Percentiles rank a stretch among this genome's conserved stretches.
Conservation (phyloP, 2,888 invertebrate genomes). For the Scelioninae gen. 1 region DNA sequence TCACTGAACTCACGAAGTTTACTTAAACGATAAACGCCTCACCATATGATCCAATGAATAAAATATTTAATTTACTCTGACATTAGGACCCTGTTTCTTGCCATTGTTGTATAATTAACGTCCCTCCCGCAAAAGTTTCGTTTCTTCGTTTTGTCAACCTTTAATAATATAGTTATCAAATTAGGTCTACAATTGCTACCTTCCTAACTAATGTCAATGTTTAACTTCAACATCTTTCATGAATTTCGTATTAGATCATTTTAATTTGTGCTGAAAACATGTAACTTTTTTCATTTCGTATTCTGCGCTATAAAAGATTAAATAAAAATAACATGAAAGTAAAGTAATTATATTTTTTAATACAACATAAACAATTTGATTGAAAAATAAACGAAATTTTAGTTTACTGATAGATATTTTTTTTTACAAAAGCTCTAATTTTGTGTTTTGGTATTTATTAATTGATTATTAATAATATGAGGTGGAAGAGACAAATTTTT, state of each 20-base stretch:
- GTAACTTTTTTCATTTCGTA: background rate
- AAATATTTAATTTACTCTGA: slow-evolving; percentile 54
- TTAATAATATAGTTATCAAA: slow-evolving; percentile 47
- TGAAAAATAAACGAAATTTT: too few species aligned
- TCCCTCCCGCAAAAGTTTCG: slow-evolving; percentile 9
- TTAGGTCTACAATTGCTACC: slow-evolving; percentile 33
- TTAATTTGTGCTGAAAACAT: background rate
- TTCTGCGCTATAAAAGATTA: too few species aligned
- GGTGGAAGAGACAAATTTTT: too few species aligned
- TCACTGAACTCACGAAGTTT: slow-evolving; percentile 63
- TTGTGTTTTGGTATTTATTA: too few species aligned
- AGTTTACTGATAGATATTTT: too few species aligned
- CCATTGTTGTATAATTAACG: slow-evolving; percentile 46
- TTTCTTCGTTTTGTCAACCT: background rate
- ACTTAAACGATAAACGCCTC: slow-evolving; percentile 57
- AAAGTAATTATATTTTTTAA: too few species aligned
- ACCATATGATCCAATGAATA: slow-evolving; percentile 40
- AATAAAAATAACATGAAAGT: too few species aligned
- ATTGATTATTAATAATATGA: too few species aligned
- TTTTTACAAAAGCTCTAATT: too few species aligned
- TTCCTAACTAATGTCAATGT: slow-evolving; percentile 18
- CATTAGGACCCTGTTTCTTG: slow-evolving; percentile 45
- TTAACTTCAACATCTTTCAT: slow-evolving; percentile 28
- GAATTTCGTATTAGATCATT: background rate
- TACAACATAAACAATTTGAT: too few species aligned